Percentiles rank a stretch among this genome's conserved stretches.
These are phyloP conservation scores for Chaetura pelagica DNA, from an alignment of 2,113 vertebrate species.

Conservation along the genomic window DNA sequence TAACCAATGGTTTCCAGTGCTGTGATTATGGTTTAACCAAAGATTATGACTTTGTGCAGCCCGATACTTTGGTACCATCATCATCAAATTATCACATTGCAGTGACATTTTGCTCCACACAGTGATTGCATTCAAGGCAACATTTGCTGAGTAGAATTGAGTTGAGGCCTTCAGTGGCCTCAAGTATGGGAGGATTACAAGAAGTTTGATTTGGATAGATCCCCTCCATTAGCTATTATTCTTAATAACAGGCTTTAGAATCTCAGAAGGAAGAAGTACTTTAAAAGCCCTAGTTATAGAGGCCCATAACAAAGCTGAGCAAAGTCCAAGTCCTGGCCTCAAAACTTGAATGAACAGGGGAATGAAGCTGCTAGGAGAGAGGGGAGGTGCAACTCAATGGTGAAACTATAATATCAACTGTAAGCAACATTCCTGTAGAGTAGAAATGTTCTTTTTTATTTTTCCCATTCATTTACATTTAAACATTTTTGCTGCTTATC, in stretches of 20 bases:
- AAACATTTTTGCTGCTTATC: neutral
- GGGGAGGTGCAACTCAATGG: neutral
- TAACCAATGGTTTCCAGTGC: slow-evolving; percentile 6
- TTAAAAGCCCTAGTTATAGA: neutral
- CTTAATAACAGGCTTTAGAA: neutral
- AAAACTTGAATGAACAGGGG: neutral
- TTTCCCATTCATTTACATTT: neutral
- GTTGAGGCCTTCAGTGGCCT: neutral
- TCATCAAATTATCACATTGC: slow-evolving; percentile 45
- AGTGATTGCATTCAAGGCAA: neutral
- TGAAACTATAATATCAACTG: neutral
- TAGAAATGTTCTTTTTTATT: neutral
- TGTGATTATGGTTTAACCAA: slow-evolving; percentile 63
- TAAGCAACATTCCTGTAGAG: neutral
- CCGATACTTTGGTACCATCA: neutral
- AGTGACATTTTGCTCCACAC: neutral
- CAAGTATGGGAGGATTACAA: neutral
- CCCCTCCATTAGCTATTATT: neutral
- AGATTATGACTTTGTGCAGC: slow-evolving; percentile 25
- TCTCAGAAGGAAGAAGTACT: neutral
- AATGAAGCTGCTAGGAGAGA: neutral
- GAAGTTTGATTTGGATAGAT: neutral
- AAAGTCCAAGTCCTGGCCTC: neutral
- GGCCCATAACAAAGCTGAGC: neutral
- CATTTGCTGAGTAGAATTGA: neutral